These are phyloP conservation scores for Megaceryle maxima DNA, from an alignment of 2,113 vertebrate species.

Conservation along the genomic window DNA sequence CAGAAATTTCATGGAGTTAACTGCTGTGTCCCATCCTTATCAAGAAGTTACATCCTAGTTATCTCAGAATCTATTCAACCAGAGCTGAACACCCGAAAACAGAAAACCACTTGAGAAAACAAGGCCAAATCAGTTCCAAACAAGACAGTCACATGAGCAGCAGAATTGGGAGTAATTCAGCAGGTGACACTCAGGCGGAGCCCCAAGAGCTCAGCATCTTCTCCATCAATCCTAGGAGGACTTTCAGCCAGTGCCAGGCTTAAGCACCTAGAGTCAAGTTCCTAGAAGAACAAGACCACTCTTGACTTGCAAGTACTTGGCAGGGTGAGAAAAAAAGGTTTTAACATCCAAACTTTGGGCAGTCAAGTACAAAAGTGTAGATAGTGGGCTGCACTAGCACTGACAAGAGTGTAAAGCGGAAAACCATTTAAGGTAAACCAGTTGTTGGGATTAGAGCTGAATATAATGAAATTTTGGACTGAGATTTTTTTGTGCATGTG, in stretches of 20 bases:
- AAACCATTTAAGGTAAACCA: background rate
- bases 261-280: background rate
- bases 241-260: background rate
- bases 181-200: background rate
- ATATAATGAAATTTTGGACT: background rate
- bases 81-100: background rate
- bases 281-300: background rate
- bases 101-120: background rate
- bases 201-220: background rate
- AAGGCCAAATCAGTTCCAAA: background rate
- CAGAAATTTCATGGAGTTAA: background rate
- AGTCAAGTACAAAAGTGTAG: background rate
- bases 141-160: background rate
- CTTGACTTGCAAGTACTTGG: background rate
- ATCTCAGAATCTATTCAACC: background rate
- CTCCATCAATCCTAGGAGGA: background rate
- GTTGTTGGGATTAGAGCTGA: background rate
- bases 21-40: background rate
- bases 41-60: background rate
- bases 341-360: background rate
- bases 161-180: conserved; percentile 47
- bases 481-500: background rate
- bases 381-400: background rate
- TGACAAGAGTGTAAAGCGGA: background rate
- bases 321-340: background rate